These are phyloP conservation scores for Gnathonemus longibarbis DNA, from an alignment of 2,113 vertebrate genomes.

Conservation along the genomic window DNA sequence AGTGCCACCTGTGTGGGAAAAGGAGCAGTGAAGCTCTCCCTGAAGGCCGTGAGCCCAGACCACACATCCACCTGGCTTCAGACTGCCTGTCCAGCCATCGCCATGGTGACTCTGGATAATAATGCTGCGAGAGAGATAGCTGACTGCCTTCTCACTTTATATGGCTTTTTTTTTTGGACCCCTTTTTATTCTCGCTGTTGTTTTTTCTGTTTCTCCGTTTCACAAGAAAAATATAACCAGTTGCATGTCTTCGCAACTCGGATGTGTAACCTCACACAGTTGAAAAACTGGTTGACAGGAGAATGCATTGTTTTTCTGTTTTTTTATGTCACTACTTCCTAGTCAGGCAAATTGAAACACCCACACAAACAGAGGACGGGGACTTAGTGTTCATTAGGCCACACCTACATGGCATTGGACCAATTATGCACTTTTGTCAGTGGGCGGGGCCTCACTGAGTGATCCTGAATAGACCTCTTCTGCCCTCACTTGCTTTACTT, in stretches of 20 bases:
- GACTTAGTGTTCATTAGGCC: not conserved
- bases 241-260: not conserved
- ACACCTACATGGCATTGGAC: not conserved
- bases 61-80: not conserved
- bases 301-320: not conserved
- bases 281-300: not conserved
- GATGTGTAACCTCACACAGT: not conserved
- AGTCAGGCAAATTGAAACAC: not conserved
- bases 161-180: not conserved
- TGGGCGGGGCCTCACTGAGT: not conserved
- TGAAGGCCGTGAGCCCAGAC: not conserved
- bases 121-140: not conserved
- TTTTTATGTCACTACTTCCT: not conserved
- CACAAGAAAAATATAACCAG: not conserved
- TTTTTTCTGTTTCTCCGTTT: not conserved
- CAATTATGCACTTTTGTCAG: not conserved
- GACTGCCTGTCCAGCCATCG: not conserved
- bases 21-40: not conserved
- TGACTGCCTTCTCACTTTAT: not conserved
- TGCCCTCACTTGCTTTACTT: not conserved
- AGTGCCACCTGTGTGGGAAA: not conserved
- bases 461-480: not conserved
- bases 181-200: not conserved
- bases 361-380: not conserved
- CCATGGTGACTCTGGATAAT: not conserved